A percentile compares a stretch with the other conserved stretches of the same genome.
Evolutionary conservation across 2,888 invertebrate species (phyloP).

Genomic region (Phyto melanocephala): DNA sequence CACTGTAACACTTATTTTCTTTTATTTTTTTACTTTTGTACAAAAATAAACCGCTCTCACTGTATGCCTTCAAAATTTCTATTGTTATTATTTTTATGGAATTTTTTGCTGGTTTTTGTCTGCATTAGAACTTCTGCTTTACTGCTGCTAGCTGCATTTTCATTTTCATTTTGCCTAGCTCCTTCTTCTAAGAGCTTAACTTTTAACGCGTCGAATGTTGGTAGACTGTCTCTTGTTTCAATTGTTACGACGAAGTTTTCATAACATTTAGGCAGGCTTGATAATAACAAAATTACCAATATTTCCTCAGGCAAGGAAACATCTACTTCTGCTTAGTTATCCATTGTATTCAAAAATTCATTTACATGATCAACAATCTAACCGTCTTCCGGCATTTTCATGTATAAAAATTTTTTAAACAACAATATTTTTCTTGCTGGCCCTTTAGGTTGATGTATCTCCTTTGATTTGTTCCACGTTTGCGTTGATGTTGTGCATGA

Average conservation of each 20-base stretch:
- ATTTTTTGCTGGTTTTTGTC: no score
- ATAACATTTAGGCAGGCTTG: conserved; percentile 52
- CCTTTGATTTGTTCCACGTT: conserved; percentile 51
- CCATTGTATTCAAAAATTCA: conserved; percentile 44
- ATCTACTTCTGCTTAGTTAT: conserved; percentile 50
- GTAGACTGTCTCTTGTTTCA: conserved; percentile 47
- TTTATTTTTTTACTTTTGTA: not conserved
- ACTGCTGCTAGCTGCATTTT: conserved; percentile 1
- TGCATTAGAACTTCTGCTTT: no score
- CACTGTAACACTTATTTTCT: conserved; percentile 13
- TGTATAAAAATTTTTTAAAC: conserved; percentile 46
- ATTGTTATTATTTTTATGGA: no score
- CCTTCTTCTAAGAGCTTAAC: conserved; percentile 54
- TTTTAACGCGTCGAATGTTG: no score
- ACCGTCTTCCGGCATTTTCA: conserved; percentile 33
- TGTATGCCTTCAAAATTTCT: not conserved
- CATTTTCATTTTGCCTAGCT: conserved; percentile 6
- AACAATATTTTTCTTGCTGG: no score
- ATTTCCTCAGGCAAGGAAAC: conserved; percentile 45
- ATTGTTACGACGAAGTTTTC: conserved; percentile 58
- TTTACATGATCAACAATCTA: conserved; percentile 53
- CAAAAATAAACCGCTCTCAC: conserved; percentile 8
- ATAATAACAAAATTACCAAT: conserved; percentile 54
- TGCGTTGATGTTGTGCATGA: conserved; percentile 32
- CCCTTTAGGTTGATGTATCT: no score